phyloP scores from a whole-genome alignment of 2,888 invertebrate species.

The Eumacrocentrus americanus region DNA sequence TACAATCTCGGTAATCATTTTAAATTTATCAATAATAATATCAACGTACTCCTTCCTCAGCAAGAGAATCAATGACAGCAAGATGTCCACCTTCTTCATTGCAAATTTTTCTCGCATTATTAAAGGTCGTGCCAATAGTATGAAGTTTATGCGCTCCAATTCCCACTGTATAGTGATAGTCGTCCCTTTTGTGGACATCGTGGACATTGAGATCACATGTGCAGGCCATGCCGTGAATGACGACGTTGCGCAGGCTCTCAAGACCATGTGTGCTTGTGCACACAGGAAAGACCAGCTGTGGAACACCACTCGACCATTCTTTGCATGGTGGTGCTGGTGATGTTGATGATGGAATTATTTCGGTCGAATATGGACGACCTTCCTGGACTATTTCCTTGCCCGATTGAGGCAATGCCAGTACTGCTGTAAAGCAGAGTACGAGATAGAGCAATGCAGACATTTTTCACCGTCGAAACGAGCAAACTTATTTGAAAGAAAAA shows the following conservation, averaged over 20 bases:
- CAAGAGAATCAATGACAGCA: constrained; percentile 40
- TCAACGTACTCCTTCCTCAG: constrained; percentile 39
- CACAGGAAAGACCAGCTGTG: constrained; percentile 38
- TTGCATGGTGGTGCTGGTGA: constrained; percentile 27
- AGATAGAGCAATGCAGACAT: background rate
- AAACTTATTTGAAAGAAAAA: background rate
- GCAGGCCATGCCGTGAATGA: constrained; percentile 49
- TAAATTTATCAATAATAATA: background rate
- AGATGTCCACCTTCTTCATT: constrained; percentile 54
- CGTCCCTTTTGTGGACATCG: constrained; percentile 41
- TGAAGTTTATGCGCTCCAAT: constrained; percentile 53
- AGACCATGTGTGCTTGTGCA: constrained; percentile 31
- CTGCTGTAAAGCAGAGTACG: background rate
- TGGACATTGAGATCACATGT: constrained; percentile 44
- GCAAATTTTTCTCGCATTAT: constrained; percentile 51
- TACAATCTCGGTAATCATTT: no score
- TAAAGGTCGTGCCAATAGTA: constrained; percentile 48
- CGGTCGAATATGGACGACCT: background rate
- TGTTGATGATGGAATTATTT: background rate
- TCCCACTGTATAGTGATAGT: constrained; percentile 48
- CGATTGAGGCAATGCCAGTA: background rate
- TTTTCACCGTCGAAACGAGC: no score
- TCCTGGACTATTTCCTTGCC: no score
- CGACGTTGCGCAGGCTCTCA: constrained; percentile 32
- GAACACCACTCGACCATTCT: constrained; percentile 25